Percentiles rank a stretch among this genome's conserved stretches.
Evolutionary conservation across 37 sponge, comb jelly and placozoan genomes (phyloP).

Genomic region (Axinella damicornis): DNA sequence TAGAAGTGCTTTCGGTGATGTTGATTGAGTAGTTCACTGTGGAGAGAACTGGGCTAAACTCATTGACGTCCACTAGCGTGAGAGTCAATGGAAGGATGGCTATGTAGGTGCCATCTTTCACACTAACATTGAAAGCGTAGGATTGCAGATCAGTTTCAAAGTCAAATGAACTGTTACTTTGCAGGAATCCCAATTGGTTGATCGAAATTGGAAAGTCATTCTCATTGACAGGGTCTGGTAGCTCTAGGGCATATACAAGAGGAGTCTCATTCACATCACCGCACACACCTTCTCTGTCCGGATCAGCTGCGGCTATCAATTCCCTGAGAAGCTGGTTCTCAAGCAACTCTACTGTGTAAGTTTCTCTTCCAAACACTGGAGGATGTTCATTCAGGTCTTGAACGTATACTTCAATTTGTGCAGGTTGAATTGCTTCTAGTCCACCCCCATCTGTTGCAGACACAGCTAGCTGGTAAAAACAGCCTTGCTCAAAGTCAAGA

Average conservation of each 20-base stretch:
- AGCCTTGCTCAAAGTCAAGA: slow-evolving; percentile 55
- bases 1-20: slow-evolving; percentile 12
- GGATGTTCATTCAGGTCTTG: slow-evolving; percentile 43
- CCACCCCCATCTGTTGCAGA: slow-evolving; percentile 55
- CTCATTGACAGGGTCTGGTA: neutral
- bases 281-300: slow-evolving; percentile 28
- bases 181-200: slow-evolving; percentile 11
- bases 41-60: slow-evolving; percentile 48
- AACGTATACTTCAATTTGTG: slow-evolving; percentile 25
- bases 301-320: neutral
- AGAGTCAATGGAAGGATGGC: slow-evolving; percentile 1
- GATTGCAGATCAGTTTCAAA: slow-evolving; percentile 14
- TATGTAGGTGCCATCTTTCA: slow-evolving; percentile 15
- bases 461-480: slow-evolving; percentile 9
- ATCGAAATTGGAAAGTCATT: neutral
- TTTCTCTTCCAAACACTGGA: slow-evolving; percentile 17
- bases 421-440: slow-evolving; percentile 25
- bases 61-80: slow-evolving; percentile 48
- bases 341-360: neutral
- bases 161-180: slow-evolving; percentile 15
- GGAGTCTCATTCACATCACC: neutral
- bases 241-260: neutral
- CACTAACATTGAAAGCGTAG: slow-evolving; percentile 3
- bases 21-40: neutral
- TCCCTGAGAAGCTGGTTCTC: slow-evolving; percentile 39